These are phyloP conservation scores for Cervus canadensis DNA, from an alignment of 2,113 vertebrate species.

Conservation along the genomic window DNA sequence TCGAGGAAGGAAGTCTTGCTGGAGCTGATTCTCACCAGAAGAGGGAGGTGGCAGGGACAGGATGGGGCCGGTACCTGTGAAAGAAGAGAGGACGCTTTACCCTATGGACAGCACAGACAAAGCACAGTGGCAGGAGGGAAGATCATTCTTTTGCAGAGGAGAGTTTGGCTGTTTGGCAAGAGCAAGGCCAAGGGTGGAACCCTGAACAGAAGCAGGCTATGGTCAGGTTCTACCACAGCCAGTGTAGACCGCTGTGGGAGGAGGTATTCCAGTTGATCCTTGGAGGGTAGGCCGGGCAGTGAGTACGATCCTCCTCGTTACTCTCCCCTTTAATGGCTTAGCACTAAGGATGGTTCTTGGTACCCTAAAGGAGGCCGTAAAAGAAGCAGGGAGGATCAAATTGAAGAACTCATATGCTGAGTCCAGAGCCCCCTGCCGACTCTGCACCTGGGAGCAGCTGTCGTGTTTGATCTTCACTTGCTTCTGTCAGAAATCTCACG, in stretches of 20 bases:
- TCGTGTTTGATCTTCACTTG: not conserved
- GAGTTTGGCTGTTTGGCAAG: not conserved
- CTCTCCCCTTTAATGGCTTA: not conserved
- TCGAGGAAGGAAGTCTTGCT: not conserved
- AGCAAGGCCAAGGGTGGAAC: not conserved
- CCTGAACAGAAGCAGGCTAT: not conserved
- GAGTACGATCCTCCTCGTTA: not conserved
- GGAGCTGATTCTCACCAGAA: not conserved
- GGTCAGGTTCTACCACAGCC: not conserved
- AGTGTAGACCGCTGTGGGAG: accelerated
- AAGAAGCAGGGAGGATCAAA: not conserved
- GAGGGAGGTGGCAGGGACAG: not conserved
- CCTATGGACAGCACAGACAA: not conserved
- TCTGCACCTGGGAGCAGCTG: not conserved
- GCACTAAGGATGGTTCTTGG: not conserved
- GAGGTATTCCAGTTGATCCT: not conserved
- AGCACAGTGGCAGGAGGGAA: not conserved
- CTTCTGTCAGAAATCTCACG: not conserved
- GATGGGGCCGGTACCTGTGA: not conserved
- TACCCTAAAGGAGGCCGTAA: not conserved
- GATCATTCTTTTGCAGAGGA: not conserved
- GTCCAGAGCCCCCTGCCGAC: not conserved
- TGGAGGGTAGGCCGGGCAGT: not conserved
- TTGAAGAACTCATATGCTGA: not conserved
- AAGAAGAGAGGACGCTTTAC: not conserved